phyloP scores from a whole-genome alignment of 2,888 invertebrate species.

The Nephrotoma appendiculata region DNA sequence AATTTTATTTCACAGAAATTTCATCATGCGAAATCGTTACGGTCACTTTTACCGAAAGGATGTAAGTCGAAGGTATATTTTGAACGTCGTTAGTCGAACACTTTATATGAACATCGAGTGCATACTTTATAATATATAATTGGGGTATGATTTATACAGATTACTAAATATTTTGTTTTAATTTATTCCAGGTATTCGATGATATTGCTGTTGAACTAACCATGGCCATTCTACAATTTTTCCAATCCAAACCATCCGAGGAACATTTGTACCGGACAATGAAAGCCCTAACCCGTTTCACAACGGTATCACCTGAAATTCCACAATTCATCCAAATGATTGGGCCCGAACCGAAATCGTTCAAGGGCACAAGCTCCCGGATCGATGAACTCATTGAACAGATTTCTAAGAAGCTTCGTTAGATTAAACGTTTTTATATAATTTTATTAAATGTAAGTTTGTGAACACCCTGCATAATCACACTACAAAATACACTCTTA shows the following conservation, averaged over 20 bases:
- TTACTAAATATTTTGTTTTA: neutral
- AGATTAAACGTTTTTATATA: slow-evolving; percentile 9
- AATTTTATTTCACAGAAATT: slow-evolving; percentile 37
- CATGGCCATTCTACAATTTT: slow-evolving; percentile 81
- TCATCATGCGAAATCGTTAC: slow-evolving; percentile 46
- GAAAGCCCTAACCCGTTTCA: slow-evolving; percentile 53
- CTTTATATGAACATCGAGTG: neutral
- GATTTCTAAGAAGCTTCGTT: slow-evolving; percentile 50
- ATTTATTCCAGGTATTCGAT: slow-evolving; percentile 64
- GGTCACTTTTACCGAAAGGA: slow-evolving; percentile 46
- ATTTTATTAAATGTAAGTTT: neutral
- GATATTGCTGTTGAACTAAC: slow-evolving; percentile 84
- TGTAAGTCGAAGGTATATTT: slow-evolving; percentile 41
- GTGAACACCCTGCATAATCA: neutral
- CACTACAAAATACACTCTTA: neutral
- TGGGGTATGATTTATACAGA: neutral
- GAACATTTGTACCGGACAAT: slow-evolving; percentile 66
- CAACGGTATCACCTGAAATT: slow-evolving; percentile 63
- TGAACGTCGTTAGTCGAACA: neutral
- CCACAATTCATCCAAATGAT: slow-evolving; percentile 83
- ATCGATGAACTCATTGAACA: slow-evolving; percentile 68
- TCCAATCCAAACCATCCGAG: slow-evolving; percentile 65
- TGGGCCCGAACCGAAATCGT: slow-evolving; percentile 71
- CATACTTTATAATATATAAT: neutral
- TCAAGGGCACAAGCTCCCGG: slow-evolving; percentile 65